Percentiles rank a stretch among this genome's conserved stretches.
These are phyloP conservation scores for Steatornis caripensis DNA, from an alignment of 2,113 vertebrate genomes.

Conservation along the genomic window DNA sequence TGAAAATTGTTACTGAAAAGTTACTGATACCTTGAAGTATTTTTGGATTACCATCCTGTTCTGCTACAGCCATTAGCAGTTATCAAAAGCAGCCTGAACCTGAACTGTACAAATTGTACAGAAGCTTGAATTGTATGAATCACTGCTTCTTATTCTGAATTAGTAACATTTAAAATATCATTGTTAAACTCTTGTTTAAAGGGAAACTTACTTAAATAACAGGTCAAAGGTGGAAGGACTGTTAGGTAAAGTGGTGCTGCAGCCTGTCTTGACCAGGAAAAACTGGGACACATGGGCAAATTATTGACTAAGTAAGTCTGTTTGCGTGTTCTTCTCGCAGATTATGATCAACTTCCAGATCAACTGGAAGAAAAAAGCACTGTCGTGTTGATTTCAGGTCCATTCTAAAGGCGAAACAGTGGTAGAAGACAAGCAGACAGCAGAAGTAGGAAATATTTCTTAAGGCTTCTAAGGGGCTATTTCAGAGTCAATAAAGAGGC, in stretches of 20 bases:
- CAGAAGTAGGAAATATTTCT: background rate
- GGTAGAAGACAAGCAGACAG: background rate
- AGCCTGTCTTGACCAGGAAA: background rate
- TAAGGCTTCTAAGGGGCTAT: background rate
- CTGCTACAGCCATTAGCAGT: background rate
- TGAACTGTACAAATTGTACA: too few relatives aligned
- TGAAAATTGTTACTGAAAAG: background rate
- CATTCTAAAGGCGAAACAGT: background rate
- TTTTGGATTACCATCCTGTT: background rate
- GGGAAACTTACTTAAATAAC: background rate
- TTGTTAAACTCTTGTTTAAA: background rate
- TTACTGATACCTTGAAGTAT: background rate
- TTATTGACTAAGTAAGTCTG: rapidly evolving
- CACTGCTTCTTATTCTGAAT: background rate
- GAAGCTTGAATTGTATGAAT: rapidly evolving
- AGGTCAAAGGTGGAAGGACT: background rate
- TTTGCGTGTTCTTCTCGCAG: background rate
- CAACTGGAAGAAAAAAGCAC: background rate
- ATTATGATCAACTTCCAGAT: background rate
- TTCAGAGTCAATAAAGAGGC: background rate
- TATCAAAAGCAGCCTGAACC: background rate
- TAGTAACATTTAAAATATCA: background rate
- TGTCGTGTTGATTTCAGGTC: rapidly evolving
- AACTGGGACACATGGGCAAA: rapidly evolving
- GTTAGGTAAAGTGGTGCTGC: background rate